These are phyloP conservation scores for Alosa sapidissima DNA, from an alignment of 2,797 vertebrate species.

Conservation along the genomic window DNA sequence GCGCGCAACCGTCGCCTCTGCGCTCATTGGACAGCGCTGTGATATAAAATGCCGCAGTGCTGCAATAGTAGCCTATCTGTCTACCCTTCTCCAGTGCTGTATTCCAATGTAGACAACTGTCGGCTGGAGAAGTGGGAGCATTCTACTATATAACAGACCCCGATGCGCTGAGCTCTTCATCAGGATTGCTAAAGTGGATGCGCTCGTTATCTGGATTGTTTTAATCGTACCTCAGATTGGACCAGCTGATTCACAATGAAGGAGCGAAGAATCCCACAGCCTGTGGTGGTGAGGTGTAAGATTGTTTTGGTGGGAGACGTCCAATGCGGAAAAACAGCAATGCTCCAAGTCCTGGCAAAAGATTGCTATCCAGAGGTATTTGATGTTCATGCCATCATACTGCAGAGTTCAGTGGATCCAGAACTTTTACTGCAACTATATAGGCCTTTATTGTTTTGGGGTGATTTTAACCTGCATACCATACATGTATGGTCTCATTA, in stretches of 20 bases:
- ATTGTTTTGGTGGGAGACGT: slow-evolving; percentile 93
- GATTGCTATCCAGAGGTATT: slow-evolving; percentile 96
- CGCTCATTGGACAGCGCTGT: slow-evolving; percentile 70
- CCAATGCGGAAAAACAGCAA: slow-evolving; percentile 96
- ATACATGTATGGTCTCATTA: neutral
- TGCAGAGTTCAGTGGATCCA: neutral
- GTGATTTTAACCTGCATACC: neutral
- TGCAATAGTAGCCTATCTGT: too few species aligned
- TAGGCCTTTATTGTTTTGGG: neutral
- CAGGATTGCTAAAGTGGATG: slow-evolving; percentile 17
- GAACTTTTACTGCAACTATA: neutral
- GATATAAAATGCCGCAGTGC: slow-evolving; percentile 74
- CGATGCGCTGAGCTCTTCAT: slow-evolving; percentile 21
- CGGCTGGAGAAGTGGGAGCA: neutral
- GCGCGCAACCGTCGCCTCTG: slow-evolving; percentile 30
- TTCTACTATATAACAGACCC: neutral
- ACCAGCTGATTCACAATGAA: slow-evolving; percentile 74
- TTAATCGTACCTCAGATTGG: neutral
- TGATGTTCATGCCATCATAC: neutral
- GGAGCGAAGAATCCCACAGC: slow-evolving; percentile 83
- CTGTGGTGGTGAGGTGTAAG: slow-evolving; percentile 86
- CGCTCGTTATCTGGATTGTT: slow-evolving; percentile 23
- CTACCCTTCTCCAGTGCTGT: neutral
- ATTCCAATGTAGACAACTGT: slow-evolving; percentile 43
- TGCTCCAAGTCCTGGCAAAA: slow-evolving; percentile 93